A percentile compares a stretch with the other conserved stretches of the same genome.
Conservation (phyloP, 2,113 vertebrate genomes). For the Genyomyrus donnyi region DNA sequence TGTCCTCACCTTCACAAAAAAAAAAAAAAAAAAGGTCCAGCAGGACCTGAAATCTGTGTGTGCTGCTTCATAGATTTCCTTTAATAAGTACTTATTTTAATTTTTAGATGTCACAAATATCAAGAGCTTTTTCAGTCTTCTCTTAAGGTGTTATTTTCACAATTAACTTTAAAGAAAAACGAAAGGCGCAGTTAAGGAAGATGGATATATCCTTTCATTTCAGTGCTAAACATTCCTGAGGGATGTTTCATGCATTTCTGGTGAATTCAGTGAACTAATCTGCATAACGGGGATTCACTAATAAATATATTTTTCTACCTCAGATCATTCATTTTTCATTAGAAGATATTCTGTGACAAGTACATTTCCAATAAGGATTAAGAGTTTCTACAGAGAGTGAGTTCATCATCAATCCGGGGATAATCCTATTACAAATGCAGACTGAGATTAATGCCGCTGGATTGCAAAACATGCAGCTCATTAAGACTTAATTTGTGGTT, state of each 20-base stretch:
- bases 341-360: conserved; percentile 11
- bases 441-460: conserved; percentile 12
- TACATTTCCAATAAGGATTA: conserved; percentile 11
- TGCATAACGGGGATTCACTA: background rate
- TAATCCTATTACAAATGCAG: conserved; percentile 18
- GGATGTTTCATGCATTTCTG: background rate
- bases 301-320: conserved; percentile 6
- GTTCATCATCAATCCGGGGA: background rate
- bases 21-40: background rate
- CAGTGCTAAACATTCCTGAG: no score
- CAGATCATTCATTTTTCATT: conserved; percentile 4
- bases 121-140: background rate
- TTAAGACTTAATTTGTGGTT: conserved; percentile 15
- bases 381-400: background rate
- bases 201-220: background rate
- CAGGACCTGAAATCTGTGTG: background rate
- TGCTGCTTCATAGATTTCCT: background rate
- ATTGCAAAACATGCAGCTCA: conserved; percentile 9
- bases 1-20: background rate
- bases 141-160: background rate
- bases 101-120: background rate
- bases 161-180: background rate
- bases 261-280: background rate
- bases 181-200: background rate
- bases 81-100: background rate